Evolutionary conservation across 2,888 invertebrate species (phyloP).

Genomic region (Lycocerus yunnanus): DNA sequence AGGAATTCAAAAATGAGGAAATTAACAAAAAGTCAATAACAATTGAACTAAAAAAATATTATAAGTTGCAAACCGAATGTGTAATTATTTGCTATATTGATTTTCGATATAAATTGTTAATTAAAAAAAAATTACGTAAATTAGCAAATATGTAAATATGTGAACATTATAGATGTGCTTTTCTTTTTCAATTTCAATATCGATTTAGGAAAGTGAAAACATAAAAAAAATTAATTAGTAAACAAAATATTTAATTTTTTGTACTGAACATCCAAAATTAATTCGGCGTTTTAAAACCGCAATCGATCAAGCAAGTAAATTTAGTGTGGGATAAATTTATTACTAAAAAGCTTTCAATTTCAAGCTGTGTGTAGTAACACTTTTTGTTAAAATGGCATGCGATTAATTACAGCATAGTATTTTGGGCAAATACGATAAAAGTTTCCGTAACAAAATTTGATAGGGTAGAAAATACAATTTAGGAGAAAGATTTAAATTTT

Average conservation of each 20-base stretch:
- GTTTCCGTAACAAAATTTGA: neutral
- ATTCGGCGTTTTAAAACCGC: neutral
- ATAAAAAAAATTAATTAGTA: neutral
- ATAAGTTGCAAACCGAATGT: neutral
- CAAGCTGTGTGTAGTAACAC: slow-evolving; percentile 7
- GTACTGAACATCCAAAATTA: neutral
- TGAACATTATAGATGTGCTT: no score
- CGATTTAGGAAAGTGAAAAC: neutral
- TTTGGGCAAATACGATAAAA: slow-evolving; percentile 4
- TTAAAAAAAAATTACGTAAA: neutral
- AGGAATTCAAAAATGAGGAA: neutral
- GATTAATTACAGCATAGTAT: slow-evolving; percentile 21
- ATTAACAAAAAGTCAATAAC: neutral
- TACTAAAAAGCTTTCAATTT: slow-evolving; percentile 9
- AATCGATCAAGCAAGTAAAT: slow-evolving; percentile 9
- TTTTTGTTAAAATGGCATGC: slow-evolving; percentile 8
- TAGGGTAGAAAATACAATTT: neutral
- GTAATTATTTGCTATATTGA: neutral
- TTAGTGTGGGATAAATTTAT: neutral
- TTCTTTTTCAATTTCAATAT: neutral
- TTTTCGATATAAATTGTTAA: neutral
- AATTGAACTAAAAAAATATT: no score
- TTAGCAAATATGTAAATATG: no score
- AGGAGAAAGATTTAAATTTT: neutral
- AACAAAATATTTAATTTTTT: neutral